Percentiles rank a stretch among this genome's conserved stretches.
Conservation (phyloP, 35 echinoderm and acorn worm genomes). For the Chiridota heheva region DNA sequence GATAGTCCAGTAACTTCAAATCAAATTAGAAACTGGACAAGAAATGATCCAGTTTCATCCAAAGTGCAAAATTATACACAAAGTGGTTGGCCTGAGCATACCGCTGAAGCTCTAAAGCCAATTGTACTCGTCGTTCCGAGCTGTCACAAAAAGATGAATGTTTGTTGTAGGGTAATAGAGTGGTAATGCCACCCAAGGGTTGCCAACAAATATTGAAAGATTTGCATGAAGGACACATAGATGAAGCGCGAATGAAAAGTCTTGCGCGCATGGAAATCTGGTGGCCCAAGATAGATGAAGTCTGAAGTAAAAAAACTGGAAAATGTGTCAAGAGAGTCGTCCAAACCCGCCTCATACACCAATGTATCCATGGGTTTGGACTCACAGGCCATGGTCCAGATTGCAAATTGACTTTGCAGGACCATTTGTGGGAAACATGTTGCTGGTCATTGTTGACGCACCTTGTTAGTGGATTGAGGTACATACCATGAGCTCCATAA, state of each 20-base stretch:
- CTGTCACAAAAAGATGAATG: too few species aligned
- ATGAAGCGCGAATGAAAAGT: conserved; percentile 25
- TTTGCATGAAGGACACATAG: conserved; percentile 37
- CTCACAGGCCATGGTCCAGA: not conserved
- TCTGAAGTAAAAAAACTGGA: conserved; percentile 4
- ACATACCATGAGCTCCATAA: not conserved
- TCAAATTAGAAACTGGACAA: not conserved
- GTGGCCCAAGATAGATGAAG: conserved; percentile 36
- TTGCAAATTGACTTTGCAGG: conserved; percentile 43
- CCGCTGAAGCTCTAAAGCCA: conserved; percentile 6
- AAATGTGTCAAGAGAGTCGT: conserved; percentile 15
- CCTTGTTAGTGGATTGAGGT: conserved; percentile 17
- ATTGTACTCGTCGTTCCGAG: not conserved
- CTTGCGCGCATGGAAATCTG: conserved; percentile 19
- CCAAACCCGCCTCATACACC: conserved; percentile 11
- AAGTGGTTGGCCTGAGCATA: conserved; percentile 24
- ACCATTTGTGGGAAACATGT: conserved; percentile 17
- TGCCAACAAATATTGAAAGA: conserved; percentile 19
- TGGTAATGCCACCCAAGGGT: not conserved
- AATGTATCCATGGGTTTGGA: conserved; percentile 29
- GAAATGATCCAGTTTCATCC: too few species aligned
- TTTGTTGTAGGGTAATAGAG: too few species aligned
- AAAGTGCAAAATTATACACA: too few species aligned
- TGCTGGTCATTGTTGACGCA: conserved; percentile 34
- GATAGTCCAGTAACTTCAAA: conserved; percentile 7